These are phyloP conservation scores for Stratiolaelaps scimitus DNA, from an alignment of 1,140 invertebrate species.

Conservation along the genomic window DNA sequence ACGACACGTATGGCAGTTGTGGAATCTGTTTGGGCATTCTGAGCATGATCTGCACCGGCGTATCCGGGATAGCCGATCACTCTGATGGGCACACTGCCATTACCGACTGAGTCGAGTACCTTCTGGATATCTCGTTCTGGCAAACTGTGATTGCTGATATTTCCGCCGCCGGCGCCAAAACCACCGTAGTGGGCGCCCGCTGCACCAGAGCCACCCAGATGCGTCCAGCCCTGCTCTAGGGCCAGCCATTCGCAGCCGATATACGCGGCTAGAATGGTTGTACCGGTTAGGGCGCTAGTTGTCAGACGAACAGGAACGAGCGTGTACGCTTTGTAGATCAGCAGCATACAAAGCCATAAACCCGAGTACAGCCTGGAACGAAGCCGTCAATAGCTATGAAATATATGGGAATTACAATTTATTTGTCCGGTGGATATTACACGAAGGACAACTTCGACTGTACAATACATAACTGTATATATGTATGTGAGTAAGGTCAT, in stretches of 20 bases:
- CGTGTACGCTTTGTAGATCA: constrained; percentile 75
- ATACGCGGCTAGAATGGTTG: constrained; percentile 37
- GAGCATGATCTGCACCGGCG: neutral
- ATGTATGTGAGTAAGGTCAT: too few relatives aligned
- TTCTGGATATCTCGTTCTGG: constrained; percentile 4
- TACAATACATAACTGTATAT: too few relatives aligned
- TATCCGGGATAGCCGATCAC: neutral
- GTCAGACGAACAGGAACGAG: constrained; percentile 64
- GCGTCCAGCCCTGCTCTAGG: neutral
- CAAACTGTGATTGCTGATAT: neutral
- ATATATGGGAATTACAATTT: too few relatives aligned
- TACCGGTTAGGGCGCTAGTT: constrained; percentile 49
- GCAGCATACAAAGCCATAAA: constrained; percentile 56
- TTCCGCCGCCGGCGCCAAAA: neutral
- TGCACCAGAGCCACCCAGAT: too few relatives aligned
- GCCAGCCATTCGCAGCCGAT: constrained; percentile 42
- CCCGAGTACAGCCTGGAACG: constrained; percentile 43
- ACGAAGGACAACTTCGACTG: too few relatives aligned
- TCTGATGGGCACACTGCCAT: neutral
- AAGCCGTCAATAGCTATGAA: too few relatives aligned
- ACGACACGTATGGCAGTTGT: too few relatives aligned
- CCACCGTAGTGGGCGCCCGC: neutral
- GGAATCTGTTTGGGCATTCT: too few relatives aligned
- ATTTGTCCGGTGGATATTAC: too few relatives aligned
- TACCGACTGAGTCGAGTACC: neutral